A percentile compares a stretch with the other conserved stretches of the same genome.
phyloP scores from a whole-genome alignment of 2,888 invertebrate genomes.

The Dusona sp. region DNA sequence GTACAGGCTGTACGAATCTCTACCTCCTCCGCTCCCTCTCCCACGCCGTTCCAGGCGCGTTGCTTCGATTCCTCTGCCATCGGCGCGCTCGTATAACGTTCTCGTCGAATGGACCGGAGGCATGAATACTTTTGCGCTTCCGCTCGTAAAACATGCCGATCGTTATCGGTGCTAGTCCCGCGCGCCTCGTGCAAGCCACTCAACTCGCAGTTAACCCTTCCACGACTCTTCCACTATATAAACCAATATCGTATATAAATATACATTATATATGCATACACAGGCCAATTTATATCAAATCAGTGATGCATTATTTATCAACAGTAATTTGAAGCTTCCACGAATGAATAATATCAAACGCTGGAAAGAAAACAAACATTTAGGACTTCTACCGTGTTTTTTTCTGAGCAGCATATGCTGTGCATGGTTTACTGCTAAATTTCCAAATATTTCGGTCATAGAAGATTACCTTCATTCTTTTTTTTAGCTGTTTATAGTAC shows the following conservation, averaged over 20 bases:
- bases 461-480: background rate
- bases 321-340: background rate
- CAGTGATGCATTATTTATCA: constrained; percentile 14
- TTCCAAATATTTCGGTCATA: background rate
- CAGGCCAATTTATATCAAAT: background rate
- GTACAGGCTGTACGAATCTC: constrained; percentile 52
- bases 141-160: constrained; percentile 69
- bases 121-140: constrained; percentile 74
- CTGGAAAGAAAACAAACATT: background rate
- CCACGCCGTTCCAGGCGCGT: constrained; percentile 7
- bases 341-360: background rate
- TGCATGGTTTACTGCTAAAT: background rate
- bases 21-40: background rate
- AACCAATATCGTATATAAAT: constrained; percentile 36
- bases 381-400: background rate
- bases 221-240: constrained; percentile 22
- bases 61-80: constrained; percentile 51
- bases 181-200: constrained; percentile 43
- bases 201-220: constrained; percentile 58
- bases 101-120: constrained; percentile 70
- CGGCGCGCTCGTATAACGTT: constrained; percentile 64
- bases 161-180: constrained; percentile 62
- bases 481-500: background rate
- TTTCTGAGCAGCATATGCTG: background rate
- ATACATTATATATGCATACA: background rate